phyloP scores from a whole-genome alignment of 2,797 vertebrate species.

The Steatocranus sp. region DNA sequence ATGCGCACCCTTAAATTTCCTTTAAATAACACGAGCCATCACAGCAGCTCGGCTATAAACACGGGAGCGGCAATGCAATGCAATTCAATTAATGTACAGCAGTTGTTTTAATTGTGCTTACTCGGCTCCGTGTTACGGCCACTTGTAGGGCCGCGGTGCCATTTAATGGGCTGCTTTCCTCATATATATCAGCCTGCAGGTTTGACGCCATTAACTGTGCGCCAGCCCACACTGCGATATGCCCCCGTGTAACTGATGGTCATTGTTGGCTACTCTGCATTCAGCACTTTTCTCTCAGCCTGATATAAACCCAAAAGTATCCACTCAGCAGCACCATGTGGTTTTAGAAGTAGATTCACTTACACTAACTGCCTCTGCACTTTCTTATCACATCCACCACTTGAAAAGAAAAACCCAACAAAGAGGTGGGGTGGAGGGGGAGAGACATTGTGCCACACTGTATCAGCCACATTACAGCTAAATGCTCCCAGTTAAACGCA shows the following conservation, averaged over 20 bases:
- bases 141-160: conserved; percentile 2
- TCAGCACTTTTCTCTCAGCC: conserved; percentile 51
- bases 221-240: conserved; percentile 22
- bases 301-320: conserved; percentile 34
- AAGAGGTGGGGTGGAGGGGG: not conserved
- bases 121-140: conserved; percentile 32
- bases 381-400: conserved; percentile 43
- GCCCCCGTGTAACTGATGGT: conserved; percentile 33
- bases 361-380: conserved; percentile 29
- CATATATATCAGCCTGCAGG: conserved; percentile 39
- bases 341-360: conserved; percentile 34
- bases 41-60: not conserved
- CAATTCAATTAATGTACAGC: conserved; percentile 7
- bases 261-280: conserved; percentile 34
- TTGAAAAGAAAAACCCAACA: conserved; percentile 20
- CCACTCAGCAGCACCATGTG: conserved; percentile 49
- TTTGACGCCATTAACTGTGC: conserved; percentile 38
- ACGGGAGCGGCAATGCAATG: not conserved
- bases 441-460: not conserved
- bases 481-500: not conserved
- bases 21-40: not conserved
- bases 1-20: not conserved
- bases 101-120: conserved; percentile 44
- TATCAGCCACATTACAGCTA: conserved; percentile 2
- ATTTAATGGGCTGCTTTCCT: conserved; percentile 43